Percentiles rank a stretch among this genome's conserved stretches.
Evolutionary conservation across 2,113 vertebrate genomes (phyloP).

Genomic region (Nibea coibor): DNA sequence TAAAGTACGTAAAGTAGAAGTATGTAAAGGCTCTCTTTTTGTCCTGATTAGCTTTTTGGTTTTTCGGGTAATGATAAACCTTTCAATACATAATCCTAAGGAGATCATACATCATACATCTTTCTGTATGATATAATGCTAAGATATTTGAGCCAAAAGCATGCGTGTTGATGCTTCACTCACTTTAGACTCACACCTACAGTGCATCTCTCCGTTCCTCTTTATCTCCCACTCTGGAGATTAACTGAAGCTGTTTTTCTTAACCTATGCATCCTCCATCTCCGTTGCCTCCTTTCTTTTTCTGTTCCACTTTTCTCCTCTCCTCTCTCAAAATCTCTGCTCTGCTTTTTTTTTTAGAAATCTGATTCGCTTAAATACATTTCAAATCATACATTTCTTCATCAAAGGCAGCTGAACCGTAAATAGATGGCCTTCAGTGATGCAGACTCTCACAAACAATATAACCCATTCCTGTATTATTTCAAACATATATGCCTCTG

Average conservation of each 20-base stretch:
- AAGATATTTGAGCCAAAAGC: neutral
- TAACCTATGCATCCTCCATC: conserved; percentile 18
- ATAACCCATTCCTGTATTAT: neutral
- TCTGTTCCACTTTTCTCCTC: neutral
- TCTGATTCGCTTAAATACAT: conserved; percentile 13
- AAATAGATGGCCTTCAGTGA: conserved; percentile 16
- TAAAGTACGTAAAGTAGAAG: neutral
- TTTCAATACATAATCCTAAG: too few species aligned
- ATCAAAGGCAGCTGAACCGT: neutral
- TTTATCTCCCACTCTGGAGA: conserved; percentile 48
- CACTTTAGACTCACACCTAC: conserved; percentile 36
- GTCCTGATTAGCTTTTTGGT: too few species aligned
- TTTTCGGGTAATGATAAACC: neutral
- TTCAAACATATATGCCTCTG: neutral
- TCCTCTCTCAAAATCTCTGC: neutral
- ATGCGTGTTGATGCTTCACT: conserved; percentile 16
- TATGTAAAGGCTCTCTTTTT: neutral
- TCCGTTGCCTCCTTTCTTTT: conserved; percentile 29
- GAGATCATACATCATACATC: too few species aligned
- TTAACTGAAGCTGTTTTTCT: conserved; percentile 44
- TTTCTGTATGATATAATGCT: neutral
- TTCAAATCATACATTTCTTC: conserved; percentile 44
- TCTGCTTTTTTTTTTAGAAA: neutral
- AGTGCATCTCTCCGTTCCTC: conserved; percentile 31
- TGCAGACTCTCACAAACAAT: neutral